Evolutionary conservation across 2,797 vertebrate species (phyloP), one percentile per base, ranked within the genome.

Genomic region (Lacerta agilis): DNA sequence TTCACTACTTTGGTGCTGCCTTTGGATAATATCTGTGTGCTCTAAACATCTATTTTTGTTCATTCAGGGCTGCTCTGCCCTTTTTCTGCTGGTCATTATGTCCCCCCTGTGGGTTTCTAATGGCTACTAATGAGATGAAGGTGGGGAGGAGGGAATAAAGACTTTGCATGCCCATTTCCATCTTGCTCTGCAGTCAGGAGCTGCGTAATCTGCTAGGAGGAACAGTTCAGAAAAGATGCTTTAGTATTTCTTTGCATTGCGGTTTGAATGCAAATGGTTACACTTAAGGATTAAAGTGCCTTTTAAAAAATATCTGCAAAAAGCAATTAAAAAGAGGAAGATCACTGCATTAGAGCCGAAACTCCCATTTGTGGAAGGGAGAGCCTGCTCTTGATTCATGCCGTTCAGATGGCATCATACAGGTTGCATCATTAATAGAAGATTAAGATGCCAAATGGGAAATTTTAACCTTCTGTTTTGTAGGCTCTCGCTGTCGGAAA

Each of bases 1-100:
- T 94, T 77, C 93, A 93, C 87, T 84, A 86, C 95, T 95, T 92
- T 92, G 95, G 95, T 94, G 94, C 92, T 90, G 71, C 92, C 94
- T 90, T 93, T 93, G 89, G 96, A 96, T 96, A 95, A 96, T 96
- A 95, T 95, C 96, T 96, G 83, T 95, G 92, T 93, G 91, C 95
- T 93, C 95, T 95, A 95, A 96, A 94, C 95, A 96, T 93, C 93
- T 94, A 94, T 95, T 97, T 36, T 96, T 96, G 94, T 95, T 97
- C 94, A 94, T 89, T 95, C 93, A 86, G 93, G 88, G 85, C 91
- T 91, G 85, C 89, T 95, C 90, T 95, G 93, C 94, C 92, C 92
- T 95, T 95, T 96, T 91, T 94, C 90, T 83, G 91, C 91, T 94
- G 93, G 94, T 95, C 95, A 94, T 94, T 95, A 93, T 92, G 91